Percentiles rank a stretch among this genome's conserved stretches.
Evolutionary conservation across 2,888 invertebrate species (phyloP).

Genomic region (Monochamus alternatus): DNA sequence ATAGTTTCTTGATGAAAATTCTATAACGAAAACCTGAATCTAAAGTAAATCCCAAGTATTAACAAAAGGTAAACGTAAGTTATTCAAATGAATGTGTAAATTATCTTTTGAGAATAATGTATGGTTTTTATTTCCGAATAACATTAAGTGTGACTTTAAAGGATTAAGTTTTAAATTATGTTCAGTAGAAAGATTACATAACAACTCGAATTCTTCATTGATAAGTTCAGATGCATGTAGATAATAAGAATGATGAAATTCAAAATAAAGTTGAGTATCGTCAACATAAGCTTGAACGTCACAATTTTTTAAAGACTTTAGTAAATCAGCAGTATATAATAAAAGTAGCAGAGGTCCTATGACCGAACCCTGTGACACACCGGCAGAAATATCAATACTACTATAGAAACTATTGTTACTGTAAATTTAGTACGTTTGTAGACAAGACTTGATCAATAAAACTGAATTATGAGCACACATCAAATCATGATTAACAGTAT

Average conservation of each 20-base stretch:
- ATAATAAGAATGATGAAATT: background rate
- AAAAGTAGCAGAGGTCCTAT: background rate
- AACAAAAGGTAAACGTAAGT: background rate
- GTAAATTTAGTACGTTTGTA: background rate
- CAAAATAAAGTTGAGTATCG: background rate
- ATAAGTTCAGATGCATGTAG: background rate
- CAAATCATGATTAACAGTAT: background rate
- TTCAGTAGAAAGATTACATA: background rate
- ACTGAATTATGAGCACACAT: background rate
- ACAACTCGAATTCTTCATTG: background rate
- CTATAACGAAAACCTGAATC: background rate
- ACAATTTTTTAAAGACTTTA: constrained; percentile 7
- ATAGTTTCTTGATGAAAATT: background rate
- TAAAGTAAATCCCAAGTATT: background rate
- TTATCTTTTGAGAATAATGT: background rate
- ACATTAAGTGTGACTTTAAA: background rate
- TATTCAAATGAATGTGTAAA: background rate
- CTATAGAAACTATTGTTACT: background rate
- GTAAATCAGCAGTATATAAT: constrained; percentile 5
- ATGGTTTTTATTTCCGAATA: background rate
- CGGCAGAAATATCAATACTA: background rate
- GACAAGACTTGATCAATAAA: background rate
- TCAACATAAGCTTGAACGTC: constrained; percentile 6
- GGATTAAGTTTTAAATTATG: constrained; percentile 11
- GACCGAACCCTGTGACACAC: background rate